Conservation (phyloP, 2,888 invertebrate genomes). For the Brassicogethes aeneus region DNA sequence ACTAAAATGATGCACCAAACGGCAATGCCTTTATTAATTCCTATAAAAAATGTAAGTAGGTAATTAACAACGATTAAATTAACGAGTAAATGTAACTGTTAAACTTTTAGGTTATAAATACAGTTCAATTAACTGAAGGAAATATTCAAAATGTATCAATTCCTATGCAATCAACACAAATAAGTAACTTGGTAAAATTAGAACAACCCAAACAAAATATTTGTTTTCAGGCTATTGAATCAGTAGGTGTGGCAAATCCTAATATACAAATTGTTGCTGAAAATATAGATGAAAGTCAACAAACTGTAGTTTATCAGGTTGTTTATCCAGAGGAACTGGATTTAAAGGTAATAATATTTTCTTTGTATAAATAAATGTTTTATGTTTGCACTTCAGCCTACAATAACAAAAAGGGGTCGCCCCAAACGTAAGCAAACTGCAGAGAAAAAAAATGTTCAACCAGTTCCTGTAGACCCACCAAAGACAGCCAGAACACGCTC, state of each 20-base stretch:
- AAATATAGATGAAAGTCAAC: constrained; percentile 7
- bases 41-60: constrained; percentile 14
- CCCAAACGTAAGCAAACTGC: constrained; percentile 26
- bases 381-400: not conserved
- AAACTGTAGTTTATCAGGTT: constrained; percentile 25
- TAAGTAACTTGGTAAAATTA: not conserved
- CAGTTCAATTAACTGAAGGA: constrained; percentile 12
- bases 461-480: constrained; percentile 9
- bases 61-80: not conserved
- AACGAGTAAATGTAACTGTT: not conserved
- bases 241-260: not conserved
- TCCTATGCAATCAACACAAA: not conserved
- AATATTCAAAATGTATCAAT: not conserved
- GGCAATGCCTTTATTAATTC: constrained; percentile 12
- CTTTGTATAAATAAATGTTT: not conserved
- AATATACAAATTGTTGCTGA: constrained; percentile 8
- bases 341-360: constrained; percentile 24
- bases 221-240: not conserved
- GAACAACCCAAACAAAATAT: not conserved
- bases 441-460: constrained; percentile 12
- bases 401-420: constrained; percentile 23
- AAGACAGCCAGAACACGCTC: constrained; percentile 32
- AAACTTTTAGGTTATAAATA: constrained; percentile 11
- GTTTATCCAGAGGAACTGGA: constrained; percentile 33
- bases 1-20: not conserved